Conservation (phyloP, 2,113 vertebrate species). For the Pogona vitticeps region DNA sequence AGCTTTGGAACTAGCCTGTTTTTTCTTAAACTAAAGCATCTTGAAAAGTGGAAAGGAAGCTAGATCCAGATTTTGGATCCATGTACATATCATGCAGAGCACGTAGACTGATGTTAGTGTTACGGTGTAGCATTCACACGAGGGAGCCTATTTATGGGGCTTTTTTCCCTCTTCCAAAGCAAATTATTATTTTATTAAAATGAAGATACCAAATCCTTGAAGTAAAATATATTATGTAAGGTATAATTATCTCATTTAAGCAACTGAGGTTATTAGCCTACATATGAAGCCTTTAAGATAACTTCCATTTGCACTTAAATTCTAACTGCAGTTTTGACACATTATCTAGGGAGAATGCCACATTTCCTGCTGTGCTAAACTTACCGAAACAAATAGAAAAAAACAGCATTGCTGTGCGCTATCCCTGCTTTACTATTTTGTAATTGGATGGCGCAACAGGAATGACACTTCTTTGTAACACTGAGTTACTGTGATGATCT, state of each 20-base stretch:
- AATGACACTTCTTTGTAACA: slow-evolving; percentile 68
- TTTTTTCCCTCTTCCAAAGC: slow-evolving; percentile 27
- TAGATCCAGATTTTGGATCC: not conserved
- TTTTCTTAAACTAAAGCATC: not conserved
- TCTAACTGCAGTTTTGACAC: slow-evolving; percentile 70
- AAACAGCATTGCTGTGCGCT: slow-evolving; percentile 74
- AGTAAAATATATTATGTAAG: slow-evolving; percentile 65
- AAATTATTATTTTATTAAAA: slow-evolving; percentile 54
- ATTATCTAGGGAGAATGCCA: slow-evolving; percentile 72
- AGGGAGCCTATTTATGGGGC: slow-evolving; percentile 30
- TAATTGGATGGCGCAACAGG: slow-evolving; percentile 77
- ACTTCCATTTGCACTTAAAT: slow-evolving; percentile 72
- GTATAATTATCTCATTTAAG: slow-evolving; percentile 59
- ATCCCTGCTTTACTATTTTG: slow-evolving; percentile 76
- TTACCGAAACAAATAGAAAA: slow-evolving; percentile 83
- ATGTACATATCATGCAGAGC: slow-evolving; percentile 39
- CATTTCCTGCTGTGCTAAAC: slow-evolving; percentile 80
- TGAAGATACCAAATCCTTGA: slow-evolving; percentile 60
- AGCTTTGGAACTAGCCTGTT: not conserved
- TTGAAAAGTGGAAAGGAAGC: not conserved
- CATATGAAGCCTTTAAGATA: slow-evolving; percentile 66
- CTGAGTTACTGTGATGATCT: slow-evolving; percentile 65
- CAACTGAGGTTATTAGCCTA: slow-evolving; percentile 72
- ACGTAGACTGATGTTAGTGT: not conserved
- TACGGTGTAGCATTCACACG: slow-evolving; percentile 25